Evolutionary conservation across 2,797 vertebrate species (phyloP), one percentile per base, ranked within the genome.

Genomic region (Esox masquinongy): DNA sequence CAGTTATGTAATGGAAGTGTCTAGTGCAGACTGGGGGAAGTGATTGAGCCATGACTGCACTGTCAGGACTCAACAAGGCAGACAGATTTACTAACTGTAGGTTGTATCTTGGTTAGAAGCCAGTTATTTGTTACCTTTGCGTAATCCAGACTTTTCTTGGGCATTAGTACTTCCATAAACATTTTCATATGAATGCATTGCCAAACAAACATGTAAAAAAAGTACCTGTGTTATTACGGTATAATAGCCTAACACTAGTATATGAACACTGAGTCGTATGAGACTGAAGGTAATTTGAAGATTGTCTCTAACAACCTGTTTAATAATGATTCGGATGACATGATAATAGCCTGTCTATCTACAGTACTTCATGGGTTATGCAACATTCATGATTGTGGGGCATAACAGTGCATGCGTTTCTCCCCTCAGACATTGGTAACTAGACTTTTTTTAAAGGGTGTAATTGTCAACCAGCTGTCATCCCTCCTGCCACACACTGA

Each of bases 401-500:
- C 16, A 49, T 66, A n/a, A 72, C 9, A 59, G 34, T 56, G 8
- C 17, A 24, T 71, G 31, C 15, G 14, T n/a, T 51, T 72, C 51
- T 72, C 19, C 51, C 29, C n/a, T 34, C 70, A 53, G 26, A 19
- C 11, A 29, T 71, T 71, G 14, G 3, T 11, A 53, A n/a, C 29
- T 3, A 31, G 29, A 31, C 29, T 31, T 31, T 72, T 14, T 34
- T 68, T 17, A 56, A 68, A 49, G 34, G 29, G 50, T 72, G 74
- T 59, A 72, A 17, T 14, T 49, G 61, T 29, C 22, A 66, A 56
- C 56, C 43, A 71, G 49, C 70, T 73, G 74, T 49, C 49, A 34
- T 1, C 64, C 34, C 63, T 69, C 34, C 56, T 56, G 56, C 53
- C 73, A 67, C 36, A 67, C 72, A 51, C 53, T 31, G 43, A 61